Conservation (phyloP, 2,113 vertebrate species). For the Syrrhaptes paradoxus region DNA sequence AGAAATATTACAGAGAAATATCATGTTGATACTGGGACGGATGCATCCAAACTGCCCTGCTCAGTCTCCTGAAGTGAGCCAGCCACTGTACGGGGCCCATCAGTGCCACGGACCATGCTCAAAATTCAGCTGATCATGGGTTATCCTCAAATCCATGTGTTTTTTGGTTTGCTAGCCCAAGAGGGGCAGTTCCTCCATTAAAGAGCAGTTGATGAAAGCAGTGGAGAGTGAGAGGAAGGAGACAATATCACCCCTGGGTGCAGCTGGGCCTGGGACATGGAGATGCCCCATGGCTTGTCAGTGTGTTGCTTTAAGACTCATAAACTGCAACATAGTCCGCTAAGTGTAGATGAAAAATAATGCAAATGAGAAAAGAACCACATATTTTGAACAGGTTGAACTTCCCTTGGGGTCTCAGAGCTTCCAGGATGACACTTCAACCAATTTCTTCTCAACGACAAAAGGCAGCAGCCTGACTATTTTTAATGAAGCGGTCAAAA, state of each 20-base stretch:
- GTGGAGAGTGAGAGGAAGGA: background rate
- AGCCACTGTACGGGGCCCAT: fast-evolving
- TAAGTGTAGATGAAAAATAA: background rate
- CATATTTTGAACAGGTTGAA: fast-evolving
- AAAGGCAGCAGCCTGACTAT: background rate
- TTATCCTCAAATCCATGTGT: background rate
- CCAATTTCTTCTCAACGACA: background rate
- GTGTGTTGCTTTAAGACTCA: background rate
- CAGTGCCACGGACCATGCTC: background rate
- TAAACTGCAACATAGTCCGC: background rate
- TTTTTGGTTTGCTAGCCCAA: background rate
- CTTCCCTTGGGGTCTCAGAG: background rate
- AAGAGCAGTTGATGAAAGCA: background rate
- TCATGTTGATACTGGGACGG: background rate
- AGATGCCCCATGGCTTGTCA: fast-evolving
- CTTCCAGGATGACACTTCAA: background rate
- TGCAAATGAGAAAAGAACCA: background rate
- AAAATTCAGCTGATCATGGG: background rate
- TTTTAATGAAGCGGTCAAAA: background rate
- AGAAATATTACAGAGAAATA: background rate
- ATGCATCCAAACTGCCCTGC: background rate
- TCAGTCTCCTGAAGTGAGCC: background rate
- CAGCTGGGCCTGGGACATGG: background rate
- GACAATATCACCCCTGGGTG: background rate
- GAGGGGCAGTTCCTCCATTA: too few relatives aligned